Percentiles rank a stretch among this genome's conserved stretches.
Evolutionary conservation across 2,888 invertebrate genomes (phyloP).

Genomic region (Oxyscelio sp.): DNA sequence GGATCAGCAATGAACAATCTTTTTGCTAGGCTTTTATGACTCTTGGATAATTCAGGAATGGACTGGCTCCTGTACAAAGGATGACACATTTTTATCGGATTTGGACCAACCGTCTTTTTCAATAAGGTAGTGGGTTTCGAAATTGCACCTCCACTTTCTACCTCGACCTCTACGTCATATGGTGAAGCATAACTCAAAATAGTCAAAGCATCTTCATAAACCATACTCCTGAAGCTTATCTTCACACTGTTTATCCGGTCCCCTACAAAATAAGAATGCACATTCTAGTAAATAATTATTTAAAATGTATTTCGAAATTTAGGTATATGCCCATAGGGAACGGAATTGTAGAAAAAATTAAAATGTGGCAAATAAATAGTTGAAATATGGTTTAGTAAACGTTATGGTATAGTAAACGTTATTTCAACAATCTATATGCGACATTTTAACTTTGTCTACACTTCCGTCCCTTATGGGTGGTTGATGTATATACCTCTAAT

Average conservation of each 20-base stretch:
- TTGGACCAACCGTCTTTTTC: slow-evolving; percentile 86
- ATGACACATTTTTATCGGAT: slow-evolving; percentile 90
- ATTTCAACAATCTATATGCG: too few species aligned
- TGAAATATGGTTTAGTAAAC: too few species aligned
- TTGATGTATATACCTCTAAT: too few species aligned
- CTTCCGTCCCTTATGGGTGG: too few species aligned
- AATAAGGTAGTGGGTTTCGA: slow-evolving; percentile 88
- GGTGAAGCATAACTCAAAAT: slow-evolving; percentile 97
- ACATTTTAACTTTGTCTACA: too few species aligned
- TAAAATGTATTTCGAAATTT: too few species aligned
- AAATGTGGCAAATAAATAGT: too few species aligned
- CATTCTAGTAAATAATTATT: too few species aligned
- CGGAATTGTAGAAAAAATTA: too few species aligned
- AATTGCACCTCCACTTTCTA: slow-evolving; percentile 90
- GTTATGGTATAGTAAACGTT: too few species aligned
- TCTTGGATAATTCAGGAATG: slow-evolving; percentile 92
- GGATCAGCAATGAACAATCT: slow-evolving; percentile 88
- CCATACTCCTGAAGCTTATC: slow-evolving; percentile 96
- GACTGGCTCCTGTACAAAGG: slow-evolving; percentile 94
- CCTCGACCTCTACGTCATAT: slow-evolving; percentile 94
- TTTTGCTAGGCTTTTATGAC: slow-evolving; percentile 86
- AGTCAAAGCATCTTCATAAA: slow-evolving; percentile 96
- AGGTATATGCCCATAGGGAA: too few species aligned
- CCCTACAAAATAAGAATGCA: slow-evolving; percentile 89
- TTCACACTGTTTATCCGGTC: slow-evolving; percentile 96